A percentile compares a stretch with the other conserved stretches of the same genome.
Conservation (phyloP, 2,113 vertebrate species). For the Mobula birostris region DNA sequence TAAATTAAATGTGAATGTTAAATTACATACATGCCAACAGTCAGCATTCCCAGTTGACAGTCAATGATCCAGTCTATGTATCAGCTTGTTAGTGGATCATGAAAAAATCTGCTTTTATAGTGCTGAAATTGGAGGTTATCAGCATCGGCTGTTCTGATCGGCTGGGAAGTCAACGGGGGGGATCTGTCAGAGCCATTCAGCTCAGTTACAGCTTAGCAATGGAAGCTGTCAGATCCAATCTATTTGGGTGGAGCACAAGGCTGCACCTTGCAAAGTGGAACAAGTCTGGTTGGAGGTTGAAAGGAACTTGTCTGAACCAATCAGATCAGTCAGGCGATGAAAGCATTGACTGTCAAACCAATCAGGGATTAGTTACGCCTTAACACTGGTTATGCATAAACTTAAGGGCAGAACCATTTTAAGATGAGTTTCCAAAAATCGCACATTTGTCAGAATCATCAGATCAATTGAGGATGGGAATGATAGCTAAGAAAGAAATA, state of each 20-base stretch:
- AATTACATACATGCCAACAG: constrained; percentile 5
- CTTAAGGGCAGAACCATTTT: not conserved
- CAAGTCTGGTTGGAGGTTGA: not conserved
- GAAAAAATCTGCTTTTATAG: not conserved
- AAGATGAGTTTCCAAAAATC: not conserved
- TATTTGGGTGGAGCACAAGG: not conserved
- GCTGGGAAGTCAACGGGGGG: not conserved
- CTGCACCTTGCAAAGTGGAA: not conserved
- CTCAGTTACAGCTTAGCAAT: not conserved
- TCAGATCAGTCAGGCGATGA: not conserved
- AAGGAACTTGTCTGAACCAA: not conserved
- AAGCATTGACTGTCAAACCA: not conserved
- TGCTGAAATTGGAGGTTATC: not conserved
- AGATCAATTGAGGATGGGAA: not conserved
- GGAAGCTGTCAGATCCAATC: not conserved
- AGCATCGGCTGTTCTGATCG: not conserved
- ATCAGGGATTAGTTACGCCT: not conserved
- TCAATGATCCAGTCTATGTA: not conserved
- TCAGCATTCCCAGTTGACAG: constrained; percentile 9
- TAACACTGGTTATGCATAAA: not conserved
- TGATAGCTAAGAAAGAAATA: not conserved
- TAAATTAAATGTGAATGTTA: constrained; percentile 18
- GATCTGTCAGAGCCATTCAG: not conserved
- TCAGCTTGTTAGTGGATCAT: not conserved
- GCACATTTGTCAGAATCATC: not conserved